Percentiles rank a stretch among this genome's conserved stretches.
phyloP scores from a whole-genome alignment of 2,797 vertebrate genomes.

The Bradypodion pumilum region DNA sequence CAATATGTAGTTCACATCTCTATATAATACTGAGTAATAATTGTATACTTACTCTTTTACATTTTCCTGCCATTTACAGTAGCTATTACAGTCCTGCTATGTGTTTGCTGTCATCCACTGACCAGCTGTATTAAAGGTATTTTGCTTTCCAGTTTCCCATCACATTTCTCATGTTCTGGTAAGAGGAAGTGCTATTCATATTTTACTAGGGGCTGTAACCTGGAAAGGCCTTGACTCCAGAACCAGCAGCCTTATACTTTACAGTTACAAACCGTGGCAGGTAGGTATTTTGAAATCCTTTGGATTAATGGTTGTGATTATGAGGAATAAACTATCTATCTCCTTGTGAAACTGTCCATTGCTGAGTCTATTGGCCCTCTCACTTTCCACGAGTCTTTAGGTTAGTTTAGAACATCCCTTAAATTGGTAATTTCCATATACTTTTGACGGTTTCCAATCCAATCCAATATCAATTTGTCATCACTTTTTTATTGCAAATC shows the following conservation, averaged over 20 bases:
- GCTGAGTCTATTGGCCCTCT: not conserved
- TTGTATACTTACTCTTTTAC: slow-evolving; percentile 44
- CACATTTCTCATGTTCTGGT: not conserved
- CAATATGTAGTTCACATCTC: slow-evolving; percentile 45
- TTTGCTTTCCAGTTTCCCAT: not conserved
- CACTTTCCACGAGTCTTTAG: no score
- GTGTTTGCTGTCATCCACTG: not conserved
- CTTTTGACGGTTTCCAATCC: no score
- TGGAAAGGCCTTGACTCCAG: not conserved
- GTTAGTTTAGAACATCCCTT: no score
- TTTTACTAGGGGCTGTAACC: not conserved
- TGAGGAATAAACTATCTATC: no score
- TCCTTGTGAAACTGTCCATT: not conserved
- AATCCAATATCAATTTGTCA: no score
- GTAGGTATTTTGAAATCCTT: not conserved
- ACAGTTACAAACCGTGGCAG: not conserved
- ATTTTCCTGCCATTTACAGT: not conserved
- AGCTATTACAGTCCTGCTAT: not conserved
- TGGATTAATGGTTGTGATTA: not conserved
- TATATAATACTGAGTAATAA: slow-evolving; percentile 25
- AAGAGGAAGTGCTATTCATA: not conserved
- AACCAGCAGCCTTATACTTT: not conserved
- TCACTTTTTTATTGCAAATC: no score
- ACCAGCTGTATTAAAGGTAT: not conserved
- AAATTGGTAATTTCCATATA: no score